phyloP scores from a whole-genome alignment of 2,888 invertebrate species.

The Oegoconia quadripuncta region DNA sequence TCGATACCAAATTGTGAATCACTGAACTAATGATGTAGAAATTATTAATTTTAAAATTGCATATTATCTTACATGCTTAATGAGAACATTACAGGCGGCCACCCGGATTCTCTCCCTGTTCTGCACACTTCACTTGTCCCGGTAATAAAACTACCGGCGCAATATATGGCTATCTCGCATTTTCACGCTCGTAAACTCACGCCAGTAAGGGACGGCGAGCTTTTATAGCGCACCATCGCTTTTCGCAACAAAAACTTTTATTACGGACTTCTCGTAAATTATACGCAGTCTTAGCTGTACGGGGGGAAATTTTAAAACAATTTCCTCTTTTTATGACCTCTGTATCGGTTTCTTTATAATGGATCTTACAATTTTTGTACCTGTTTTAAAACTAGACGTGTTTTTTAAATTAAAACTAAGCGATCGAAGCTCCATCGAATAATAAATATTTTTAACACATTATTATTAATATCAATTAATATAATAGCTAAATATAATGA shows the following conservation, averaged over 20 bases:
- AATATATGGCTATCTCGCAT: conserved; percentile 65
- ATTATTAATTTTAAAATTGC: too few species aligned
- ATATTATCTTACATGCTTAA: too few species aligned
- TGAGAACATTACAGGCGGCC: conserved; percentile 8
- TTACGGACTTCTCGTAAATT: conserved; percentile 71
- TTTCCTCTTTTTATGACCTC: conserved; percentile 25
- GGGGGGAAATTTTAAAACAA: conserved; percentile 43
- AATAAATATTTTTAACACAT: too few species aligned
- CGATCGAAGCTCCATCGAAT: too few species aligned
- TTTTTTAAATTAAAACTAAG: too few species aligned
- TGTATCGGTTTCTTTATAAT: conserved; percentile 14
- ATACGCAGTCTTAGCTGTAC: conserved; percentile 53
- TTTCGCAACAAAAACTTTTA: conserved; percentile 75
- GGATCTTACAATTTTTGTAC: too few species aligned
- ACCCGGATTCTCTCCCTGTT: conserved; percentile 26
- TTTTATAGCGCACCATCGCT: conserved; percentile 63
- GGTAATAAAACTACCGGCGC: conserved; percentile 65
- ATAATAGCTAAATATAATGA: too few species aligned
- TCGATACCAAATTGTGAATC: too few species aligned
- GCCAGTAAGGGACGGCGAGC: conserved; percentile 53
- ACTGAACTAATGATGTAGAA: too few species aligned
- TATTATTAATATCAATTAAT: too few species aligned
- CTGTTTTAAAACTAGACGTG: too few species aligned
- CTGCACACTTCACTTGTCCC: conserved; percentile 39
- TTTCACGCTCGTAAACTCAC: conserved; percentile 62